phyloP scores from a whole-genome alignment of 2,888 invertebrate species.

The Pterostichus niger region DNA sequence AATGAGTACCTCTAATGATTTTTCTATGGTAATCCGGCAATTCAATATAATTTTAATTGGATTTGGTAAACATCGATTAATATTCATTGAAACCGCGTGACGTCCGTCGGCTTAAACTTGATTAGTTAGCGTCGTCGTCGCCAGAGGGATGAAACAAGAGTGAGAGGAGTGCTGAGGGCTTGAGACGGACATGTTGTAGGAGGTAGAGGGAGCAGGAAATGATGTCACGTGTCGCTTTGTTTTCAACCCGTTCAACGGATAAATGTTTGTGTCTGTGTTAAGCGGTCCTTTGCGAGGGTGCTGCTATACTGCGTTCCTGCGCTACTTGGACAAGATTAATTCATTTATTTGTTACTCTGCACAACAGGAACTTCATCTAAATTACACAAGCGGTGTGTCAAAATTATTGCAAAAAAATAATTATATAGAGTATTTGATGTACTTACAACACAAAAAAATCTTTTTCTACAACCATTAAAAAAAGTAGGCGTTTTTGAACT shows the following conservation, averaged over 20 bases:
- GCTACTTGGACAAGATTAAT: no score
- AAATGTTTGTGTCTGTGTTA: not conserved
- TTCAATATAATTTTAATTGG: constrained; percentile 74
- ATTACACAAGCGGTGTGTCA: no score
- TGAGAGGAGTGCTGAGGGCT: not conserved
- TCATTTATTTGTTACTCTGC: no score
- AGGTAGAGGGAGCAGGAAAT: no score
- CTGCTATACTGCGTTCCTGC: no score
- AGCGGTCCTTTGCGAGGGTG: not conserved
- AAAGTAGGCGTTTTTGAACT: no score
- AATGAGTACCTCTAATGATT: constrained; percentile 72
- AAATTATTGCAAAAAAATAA: no score
- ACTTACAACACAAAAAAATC: no score
- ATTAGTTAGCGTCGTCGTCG: constrained; percentile 54
- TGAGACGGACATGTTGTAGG: not conserved
- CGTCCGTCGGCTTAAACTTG: constrained; percentile 59
- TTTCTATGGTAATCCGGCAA: constrained; percentile 74
- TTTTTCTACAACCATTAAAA: no score
- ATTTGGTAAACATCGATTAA: constrained; percentile 74
- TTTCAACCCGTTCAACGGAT: not conserved
- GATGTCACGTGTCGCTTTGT: not conserved
- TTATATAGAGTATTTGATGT: no score
- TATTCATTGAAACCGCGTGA: constrained; percentile 72
- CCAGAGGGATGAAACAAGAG: not conserved
- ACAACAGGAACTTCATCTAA: no score